Base-by-base conservation (phyloP, 2,113 vertebrate genomes). In the Alectura lathami region DNA sequence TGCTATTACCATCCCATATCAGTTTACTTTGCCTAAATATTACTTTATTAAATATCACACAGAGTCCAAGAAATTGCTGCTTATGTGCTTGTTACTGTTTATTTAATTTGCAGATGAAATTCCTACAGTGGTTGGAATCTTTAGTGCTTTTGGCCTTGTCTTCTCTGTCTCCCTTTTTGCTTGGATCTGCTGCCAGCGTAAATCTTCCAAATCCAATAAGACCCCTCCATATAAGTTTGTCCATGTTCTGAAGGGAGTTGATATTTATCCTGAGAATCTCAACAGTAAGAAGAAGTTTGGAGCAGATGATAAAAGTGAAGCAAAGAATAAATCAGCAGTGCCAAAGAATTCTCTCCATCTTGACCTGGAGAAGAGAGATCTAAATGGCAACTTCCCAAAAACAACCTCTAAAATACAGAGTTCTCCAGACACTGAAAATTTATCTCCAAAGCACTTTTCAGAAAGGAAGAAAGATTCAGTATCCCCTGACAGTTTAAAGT, bases 121-220 rank as follows among this genome's bases (percentile, higher is more conserved):
- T 86, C 99, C 99, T 68, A 97, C 98, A 24, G 98, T 99, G 30
- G 98, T 99, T 96, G 99, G 99, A 32, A 98, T 99, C 97, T 98
- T 99, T 97, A 99, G 99, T 92, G 98, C 99, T 74, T 99, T 99
- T 92, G 99, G 99, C 93, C 98, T 99, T 56, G 98, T 99, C 97
- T 99, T 99, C 98, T 99, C 98, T 66, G 98, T 98, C 53, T 99
- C 99, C 43, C 98, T 99, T 56, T 99, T 99, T 91, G 98, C 99
- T 32, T 99, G 99, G 99, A 99, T 99, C 97, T 99, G 99, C 97
- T 99, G 99, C 93, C 99, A 99, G 83, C 99, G 99, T 88, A 99
- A 99, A 97, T 98, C 98, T 88, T 98, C 98, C 50, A 99, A 99
- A 94, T 98, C 98, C 77, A 98, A 98, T 97, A 99, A 99, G 95